phyloP scores from a whole-genome alignment of 2,113 vertebrate genomes.

The Lophochroa leadbeateri region DNA sequence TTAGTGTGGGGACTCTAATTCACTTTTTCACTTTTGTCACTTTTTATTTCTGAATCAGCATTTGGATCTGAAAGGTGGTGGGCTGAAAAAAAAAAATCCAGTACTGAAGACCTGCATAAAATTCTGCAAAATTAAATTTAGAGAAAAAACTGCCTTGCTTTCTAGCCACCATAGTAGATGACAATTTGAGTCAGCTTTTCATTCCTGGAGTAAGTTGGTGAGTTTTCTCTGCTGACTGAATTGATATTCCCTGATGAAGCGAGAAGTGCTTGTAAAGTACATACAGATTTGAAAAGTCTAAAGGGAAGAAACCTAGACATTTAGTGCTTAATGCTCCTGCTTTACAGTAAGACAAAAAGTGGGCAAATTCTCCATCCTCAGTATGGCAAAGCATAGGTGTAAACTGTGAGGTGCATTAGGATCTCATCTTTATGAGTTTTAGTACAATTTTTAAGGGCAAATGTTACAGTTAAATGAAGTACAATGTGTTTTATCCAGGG shows the following conservation, averaged over 20 bases:
- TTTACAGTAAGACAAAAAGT: not conserved
- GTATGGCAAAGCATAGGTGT: not conserved
- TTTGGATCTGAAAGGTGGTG: not conserved
- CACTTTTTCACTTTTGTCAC: not conserved
- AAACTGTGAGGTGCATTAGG: not conserved
- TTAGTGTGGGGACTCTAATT: not conserved
- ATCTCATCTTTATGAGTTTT: not conserved
- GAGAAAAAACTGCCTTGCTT: not conserved
- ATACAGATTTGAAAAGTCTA: not conserved
- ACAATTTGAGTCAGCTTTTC: not conserved
- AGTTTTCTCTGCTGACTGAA: not conserved
- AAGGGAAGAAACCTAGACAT: slow-evolving; percentile 7
- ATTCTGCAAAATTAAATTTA: not conserved
- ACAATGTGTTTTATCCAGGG: not conserved
- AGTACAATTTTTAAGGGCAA: not conserved
- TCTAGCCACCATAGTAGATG: not conserved
- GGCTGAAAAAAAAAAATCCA: not conserved
- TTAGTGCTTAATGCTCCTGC: not conserved
- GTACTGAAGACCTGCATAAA: not conserved
- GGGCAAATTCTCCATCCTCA: not conserved
- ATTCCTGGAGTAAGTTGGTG: not conserved
- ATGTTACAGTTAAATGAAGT: not conserved
- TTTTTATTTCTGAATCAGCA: not conserved
- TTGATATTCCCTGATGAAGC: not conserved
- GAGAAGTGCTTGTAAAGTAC: not conserved